Evolutionary conservation across 2,888 invertebrate species (phyloP), one percentile per base, ranked within the genome.

Genomic region (Mechanitis messenoides): DNA sequence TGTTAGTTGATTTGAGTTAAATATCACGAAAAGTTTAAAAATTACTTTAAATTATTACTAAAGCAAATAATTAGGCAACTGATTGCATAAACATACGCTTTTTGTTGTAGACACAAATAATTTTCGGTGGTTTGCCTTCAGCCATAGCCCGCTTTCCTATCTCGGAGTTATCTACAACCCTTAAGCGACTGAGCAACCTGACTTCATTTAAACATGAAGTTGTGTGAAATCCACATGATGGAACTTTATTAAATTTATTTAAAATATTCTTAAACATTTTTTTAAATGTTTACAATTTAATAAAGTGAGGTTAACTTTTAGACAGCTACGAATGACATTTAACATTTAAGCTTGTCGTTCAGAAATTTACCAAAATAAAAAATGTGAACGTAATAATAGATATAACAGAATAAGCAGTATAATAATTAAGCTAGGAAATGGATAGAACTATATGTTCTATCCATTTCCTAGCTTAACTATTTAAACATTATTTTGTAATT

Each of bases 141-240:
- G 95, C 93, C 95, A 97, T 97, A 1, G 98, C 98, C 78, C 95
- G 93, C 81, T 96, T 97, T 45, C 99, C 99, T 64, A 99, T 93
- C 70, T 95, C 94, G 60, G 98, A 98, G 84, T 99, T 99, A 84
- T 99, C 99, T 2, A 99, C 99, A 5, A 98, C 97, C 74, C 97
- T 91, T 20, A 98, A 87, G 56, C 97, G 91, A 1, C 96, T 92
- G 69, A 96, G 75, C 77, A 94, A 93, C 50, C 93, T 92, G 56
- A 96, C 94, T 85, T 96, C 94, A 75, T 85, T 91, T 68, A 91
- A 83, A 60, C 84, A 77, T 4, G 91, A 70, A 0, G 94, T 91
- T 9, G 93, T 92, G 74, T 94, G 94, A 61, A 95, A 84, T 4
- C 82, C 80, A 63, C 80, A 74, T 56, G 76, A 62, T 68, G 71